Conservation (phyloP, 2,113 vertebrate species). For the Acrocephalus arundinaceus region DNA sequence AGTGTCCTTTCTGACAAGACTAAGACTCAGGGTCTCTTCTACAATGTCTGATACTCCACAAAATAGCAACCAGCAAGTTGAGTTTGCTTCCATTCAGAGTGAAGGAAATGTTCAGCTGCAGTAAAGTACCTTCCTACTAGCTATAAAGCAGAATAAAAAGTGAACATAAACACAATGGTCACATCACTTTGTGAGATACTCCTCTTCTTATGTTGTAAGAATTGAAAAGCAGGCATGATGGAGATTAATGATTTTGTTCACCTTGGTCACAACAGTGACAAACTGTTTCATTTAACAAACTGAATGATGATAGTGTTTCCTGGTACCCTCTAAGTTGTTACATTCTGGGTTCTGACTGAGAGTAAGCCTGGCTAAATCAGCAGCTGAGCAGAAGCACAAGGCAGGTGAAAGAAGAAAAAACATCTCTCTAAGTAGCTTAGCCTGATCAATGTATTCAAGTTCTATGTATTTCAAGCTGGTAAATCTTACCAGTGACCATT, state of each 20-base stretch:
- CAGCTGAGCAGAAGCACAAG: neutral
- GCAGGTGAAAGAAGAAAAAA: neutral
- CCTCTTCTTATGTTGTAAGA: neutral
- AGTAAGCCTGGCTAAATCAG: neutral
- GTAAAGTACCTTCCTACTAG: neutral
- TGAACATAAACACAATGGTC: accelerated
- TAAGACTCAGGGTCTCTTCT: neutral
- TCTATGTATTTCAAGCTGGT: neutral
- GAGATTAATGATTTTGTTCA: neutral
- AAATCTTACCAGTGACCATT: neutral
- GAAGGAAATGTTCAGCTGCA: neutral
- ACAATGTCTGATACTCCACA: neutral
- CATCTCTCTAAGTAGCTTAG: neutral
- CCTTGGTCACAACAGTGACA: neutral
- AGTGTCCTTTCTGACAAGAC: neutral
- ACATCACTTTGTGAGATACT: neutral
- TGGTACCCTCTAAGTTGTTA: neutral
- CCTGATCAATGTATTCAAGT: neutral
- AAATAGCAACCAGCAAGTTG: neutral
- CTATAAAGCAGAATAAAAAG: neutral
- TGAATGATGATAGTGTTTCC: neutral
- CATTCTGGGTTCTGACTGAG: accelerated
- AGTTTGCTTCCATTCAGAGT: neutral
- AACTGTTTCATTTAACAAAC: neutral
- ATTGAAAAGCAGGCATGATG: neutral